Evolutionary conservation across 1,140 invertebrate genomes (phyloP), one percentile per base, ranked within the genome.

Genomic region (Brachionus koreanus): DNA sequence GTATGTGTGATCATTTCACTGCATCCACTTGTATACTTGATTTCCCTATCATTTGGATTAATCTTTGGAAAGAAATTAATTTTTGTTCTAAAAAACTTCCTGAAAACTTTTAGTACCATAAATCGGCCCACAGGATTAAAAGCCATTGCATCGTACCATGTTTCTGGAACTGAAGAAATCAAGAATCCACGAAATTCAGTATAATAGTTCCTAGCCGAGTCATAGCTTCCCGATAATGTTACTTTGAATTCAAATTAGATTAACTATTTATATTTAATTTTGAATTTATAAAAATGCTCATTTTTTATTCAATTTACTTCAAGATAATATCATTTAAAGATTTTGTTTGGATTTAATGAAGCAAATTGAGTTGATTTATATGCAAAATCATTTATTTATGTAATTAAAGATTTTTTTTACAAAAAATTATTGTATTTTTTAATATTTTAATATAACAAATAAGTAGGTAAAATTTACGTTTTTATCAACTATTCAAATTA

Each of bases 131-230:
- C 39, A 35, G 76, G 76, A 12, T 65, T 57, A 42, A 79, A 61
- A 9, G 76, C 7, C 16, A 65, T 79, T 33, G 61, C 76, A 65
- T 79, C 76, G 19, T 61, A 65, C 76, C 76, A 79, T 10, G 33
- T 61, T 42, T 79, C 49, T 23, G 76, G 49, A 9, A 79, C 76
- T 61, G 76, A 39, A 10, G 35, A 46, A 61, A 79, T 61, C 37
- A 79, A 43, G 39, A 79, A 79, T 39, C 76, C 76, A 10, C 76
- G 35, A 65, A 79, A 79, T 29, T 61, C 33, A 13, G 76, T 79
- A 43, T 37, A 42, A 37, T 37, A 57, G 13, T 42, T 57, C 25
- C 61, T 57, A 5, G 39, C 16, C 3, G 49, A 61, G 33, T 79
- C 29, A 35, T 65, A 65, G 19, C 61, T 39, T 5, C 49, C 49